phyloP scores from a whole-genome alignment of 2,797 vertebrate genomes.

The Sebastes aleutianus region DNA sequence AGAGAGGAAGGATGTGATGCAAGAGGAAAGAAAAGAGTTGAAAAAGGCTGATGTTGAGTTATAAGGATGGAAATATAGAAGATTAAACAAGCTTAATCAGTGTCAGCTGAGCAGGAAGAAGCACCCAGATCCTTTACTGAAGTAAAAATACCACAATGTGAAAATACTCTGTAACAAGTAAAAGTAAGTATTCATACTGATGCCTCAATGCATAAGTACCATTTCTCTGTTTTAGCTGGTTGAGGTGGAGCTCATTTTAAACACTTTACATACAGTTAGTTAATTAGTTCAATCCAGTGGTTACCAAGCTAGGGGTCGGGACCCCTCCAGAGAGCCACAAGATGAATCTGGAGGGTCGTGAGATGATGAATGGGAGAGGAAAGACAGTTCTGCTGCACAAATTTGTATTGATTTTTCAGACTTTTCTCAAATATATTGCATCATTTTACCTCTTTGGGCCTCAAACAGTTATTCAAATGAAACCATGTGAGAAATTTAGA shows the following conservation, averaged over 20 bases:
- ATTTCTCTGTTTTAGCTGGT: neutral
- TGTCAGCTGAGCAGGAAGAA: neutral
- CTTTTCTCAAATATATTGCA: neutral
- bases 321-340: neutral
- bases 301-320: neutral
- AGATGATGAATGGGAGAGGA: neutral
- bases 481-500: neutral
- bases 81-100: neutral
- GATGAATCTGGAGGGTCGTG: neutral
- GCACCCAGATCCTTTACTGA: neutral
- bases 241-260: neutral
- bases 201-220: neutral
- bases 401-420: neutral
- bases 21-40: neutral
- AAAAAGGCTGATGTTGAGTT: neutral
- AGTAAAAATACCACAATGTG: neutral
- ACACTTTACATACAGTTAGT: neutral
- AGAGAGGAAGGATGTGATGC: neutral
- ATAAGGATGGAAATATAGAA: neutral
- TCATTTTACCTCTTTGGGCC: neutral
- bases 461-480: neutral
- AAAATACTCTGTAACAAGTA: neutral
- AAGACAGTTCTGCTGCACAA: neutral
- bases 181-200: neutral
- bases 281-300: neutral